Evolutionary conservation across 2,113 vertebrate genomes (phyloP), one percentile per base, ranked within the genome.

Genomic region (Empidonax alnorum): DNA sequence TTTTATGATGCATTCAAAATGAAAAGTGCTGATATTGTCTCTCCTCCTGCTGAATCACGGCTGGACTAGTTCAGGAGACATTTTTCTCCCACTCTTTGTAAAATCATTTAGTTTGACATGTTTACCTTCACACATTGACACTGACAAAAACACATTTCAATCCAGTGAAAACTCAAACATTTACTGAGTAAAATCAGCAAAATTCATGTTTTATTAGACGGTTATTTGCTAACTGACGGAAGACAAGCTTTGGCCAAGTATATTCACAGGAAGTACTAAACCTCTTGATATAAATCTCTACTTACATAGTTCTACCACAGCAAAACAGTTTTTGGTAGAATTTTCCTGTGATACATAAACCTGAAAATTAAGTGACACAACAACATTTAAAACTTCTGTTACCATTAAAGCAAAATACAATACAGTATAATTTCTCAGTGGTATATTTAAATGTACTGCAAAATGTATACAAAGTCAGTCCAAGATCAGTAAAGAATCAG

Each of bases 61-160:
- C n/a, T 82, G 50, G 71, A 94, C 44, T 55, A 59, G 20, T 59
- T 67, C 47, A 93, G 76, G 50, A 91, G 46, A 49, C 24, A 25
- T 46, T 71, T 30, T 89, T 74, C 62, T 87, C 78, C 77, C 80
- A 84, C 68, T 35, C 35, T 50, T 71, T 46, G 37, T 53, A 86
- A 85, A 79, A 55, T 39, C 44, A 61, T 35, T 67, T 88, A 73
- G 44, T 76, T 61, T 90, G 67, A 88, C 89, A 61, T 33, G 69
- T 91, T 89, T 90, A 87, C 47, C 71, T 74, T 84, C 83, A 90
- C 37, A 81, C 77, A 91, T 22, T 85, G 83, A 92, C 85, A 86
- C 42, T 74, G 79, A 95, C 95, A 47, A 91, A 95, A 93, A 96
- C 78, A 96, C 76, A 97, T 98, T 98, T 98, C 96, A 81, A 73